Conservation (phyloP, 30 jellyfish, hydroid and myxozoan species). For the Mastigias papua region DNA sequence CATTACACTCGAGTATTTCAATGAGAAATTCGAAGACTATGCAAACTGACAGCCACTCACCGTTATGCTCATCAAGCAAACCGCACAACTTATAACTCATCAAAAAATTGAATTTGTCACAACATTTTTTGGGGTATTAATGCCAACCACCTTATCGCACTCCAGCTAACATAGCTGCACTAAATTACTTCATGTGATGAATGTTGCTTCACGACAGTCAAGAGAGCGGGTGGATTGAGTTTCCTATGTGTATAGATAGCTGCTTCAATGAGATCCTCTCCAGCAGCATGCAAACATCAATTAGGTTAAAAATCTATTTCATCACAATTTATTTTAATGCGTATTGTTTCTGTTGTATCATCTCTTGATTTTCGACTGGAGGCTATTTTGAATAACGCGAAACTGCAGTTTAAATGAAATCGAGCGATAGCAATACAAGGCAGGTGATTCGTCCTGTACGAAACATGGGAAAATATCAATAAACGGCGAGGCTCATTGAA, state of each 20-base stretch:
- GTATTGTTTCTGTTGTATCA: too few species aligned
- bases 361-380: too few species aligned
- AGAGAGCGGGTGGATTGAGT: background rate
- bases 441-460: slow-evolving; percentile 1
- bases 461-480: background rate
- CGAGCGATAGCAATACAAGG: background rate
- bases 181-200: too few species aligned
- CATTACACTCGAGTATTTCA: too few species aligned
- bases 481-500: slow-evolving; percentile 16
- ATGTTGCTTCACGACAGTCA: background rate
- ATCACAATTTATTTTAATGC: too few species aligned
- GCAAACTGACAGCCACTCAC: background rate
- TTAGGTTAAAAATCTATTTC: background rate
- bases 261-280: background rate
- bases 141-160: background rate
- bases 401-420: background rate
- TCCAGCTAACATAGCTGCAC: background rate
- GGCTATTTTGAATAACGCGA: background rate
- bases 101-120: background rate
- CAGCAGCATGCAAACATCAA: background rate
- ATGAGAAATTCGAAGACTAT: background rate
- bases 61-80: too few species aligned
- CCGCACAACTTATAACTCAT: too few species aligned
- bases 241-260: background rate
- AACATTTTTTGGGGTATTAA: background rate